phyloP scores from a whole-genome alignment of 1,140 invertebrate species.

The Melitaea cinxia region DNA sequence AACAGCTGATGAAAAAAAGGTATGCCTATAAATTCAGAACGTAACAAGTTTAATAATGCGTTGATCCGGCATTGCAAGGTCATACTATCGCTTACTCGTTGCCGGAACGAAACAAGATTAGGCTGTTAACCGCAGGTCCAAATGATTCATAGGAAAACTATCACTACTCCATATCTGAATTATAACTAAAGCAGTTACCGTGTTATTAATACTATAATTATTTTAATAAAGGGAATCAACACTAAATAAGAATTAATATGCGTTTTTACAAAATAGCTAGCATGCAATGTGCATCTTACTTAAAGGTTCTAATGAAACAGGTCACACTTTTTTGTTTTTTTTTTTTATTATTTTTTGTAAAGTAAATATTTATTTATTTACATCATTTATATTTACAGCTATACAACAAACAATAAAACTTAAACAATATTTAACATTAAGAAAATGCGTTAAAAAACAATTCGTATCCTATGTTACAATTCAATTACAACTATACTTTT shows the following conservation, averaged over 20 bases:
- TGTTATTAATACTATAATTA: too few species aligned
- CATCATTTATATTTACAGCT: conserved; percentile 63
- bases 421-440: conserved; percentile 45
- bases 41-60: conserved; percentile 36
- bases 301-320: conserved; percentile 64
- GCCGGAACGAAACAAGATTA: conserved; percentile 42
- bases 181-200: too few species aligned
- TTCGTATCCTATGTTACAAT: conserved; percentile 1
- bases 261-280: background rate
- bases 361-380: conserved; percentile 65
- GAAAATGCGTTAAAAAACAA: conserved; percentile 17
- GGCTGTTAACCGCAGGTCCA: conserved; percentile 28
- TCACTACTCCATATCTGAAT: too few species aligned
- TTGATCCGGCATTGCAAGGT: conserved; percentile 48
- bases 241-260: background rate
- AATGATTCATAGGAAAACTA: conserved; percentile 41
- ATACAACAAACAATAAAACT: conserved; percentile 56
- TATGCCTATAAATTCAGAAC: conserved; percentile 20
- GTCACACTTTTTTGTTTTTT: conserved; percentile 56
- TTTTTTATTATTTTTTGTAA: conserved; percentile 63
- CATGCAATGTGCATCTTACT: background rate
- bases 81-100: conserved; percentile 32
- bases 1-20: conserved; percentile 32
- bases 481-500: background rate
- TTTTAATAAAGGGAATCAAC: too few species aligned